Conservation (phyloP, 2,888 invertebrate species). For the Rhaphigaster nebulosa region DNA sequence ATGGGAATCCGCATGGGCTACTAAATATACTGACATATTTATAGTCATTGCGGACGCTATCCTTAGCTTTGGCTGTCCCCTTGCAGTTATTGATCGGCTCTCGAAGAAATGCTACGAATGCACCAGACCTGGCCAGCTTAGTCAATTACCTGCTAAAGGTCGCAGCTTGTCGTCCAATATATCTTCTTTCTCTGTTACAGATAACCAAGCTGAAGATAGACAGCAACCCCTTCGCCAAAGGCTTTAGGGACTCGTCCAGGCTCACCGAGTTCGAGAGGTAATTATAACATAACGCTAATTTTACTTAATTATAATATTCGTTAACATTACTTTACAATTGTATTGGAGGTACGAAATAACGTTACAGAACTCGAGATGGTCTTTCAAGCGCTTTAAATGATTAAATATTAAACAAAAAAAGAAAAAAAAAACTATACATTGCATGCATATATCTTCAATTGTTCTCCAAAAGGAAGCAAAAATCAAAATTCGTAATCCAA, state of each 20-base stretch:
- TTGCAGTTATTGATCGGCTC: constrained; percentile 6
- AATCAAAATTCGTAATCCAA: too few species aligned
- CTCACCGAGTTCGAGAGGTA: constrained; percentile 83
- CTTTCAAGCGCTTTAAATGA: too few species aligned
- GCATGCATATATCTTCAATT: too few species aligned
- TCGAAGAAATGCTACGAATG: constrained; percentile 32
- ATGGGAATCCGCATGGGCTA: background rate
- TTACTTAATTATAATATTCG: background rate
- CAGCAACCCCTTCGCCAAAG: constrained; percentile 88
- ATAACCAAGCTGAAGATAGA: constrained; percentile 88
- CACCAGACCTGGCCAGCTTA: background rate
- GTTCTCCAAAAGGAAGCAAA: too few species aligned
- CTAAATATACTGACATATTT: constrained; percentile 24
- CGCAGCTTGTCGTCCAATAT: constrained; percentile 16
- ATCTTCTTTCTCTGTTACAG: constrained; percentile 67
- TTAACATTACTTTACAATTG: too few species aligned
- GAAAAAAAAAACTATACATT: too few species aligned
- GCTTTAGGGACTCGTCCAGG: constrained; percentile 85
- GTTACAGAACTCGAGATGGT: too few species aligned
- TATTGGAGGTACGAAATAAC: too few species aligned
- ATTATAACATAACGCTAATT: constrained; percentile 66
- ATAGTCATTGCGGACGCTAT: background rate
- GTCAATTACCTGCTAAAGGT: constrained; percentile 45
- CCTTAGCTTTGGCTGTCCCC: background rate
- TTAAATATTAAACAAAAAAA: too few species aligned